phyloP scores from a whole-genome alignment of 2,113 vertebrate genomes.

The Pangasianodon gigas region DNA sequence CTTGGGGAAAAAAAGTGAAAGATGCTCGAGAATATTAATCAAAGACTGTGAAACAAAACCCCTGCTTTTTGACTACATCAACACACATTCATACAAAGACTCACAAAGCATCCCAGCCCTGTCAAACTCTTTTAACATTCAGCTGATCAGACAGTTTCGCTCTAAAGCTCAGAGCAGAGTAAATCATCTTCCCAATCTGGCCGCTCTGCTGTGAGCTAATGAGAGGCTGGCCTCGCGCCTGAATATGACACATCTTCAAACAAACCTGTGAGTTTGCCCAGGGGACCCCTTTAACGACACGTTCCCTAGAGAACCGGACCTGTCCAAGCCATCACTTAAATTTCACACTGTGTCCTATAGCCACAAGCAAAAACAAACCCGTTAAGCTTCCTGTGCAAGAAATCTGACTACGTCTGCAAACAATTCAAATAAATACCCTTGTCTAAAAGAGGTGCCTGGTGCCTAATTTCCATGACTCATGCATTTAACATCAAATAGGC shows the following conservation, averaged over 20 bases:
- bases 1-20: not conserved
- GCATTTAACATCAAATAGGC: not conserved
- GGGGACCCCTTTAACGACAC: constrained; percentile 59
- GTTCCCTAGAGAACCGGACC: constrained; percentile 49
- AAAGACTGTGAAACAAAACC: not conserved
- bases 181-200: constrained; percentile 39
- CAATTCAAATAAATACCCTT: not conserved
- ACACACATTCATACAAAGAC: not conserved
- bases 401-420: not conserved
- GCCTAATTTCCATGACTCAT: not conserved
- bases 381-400: not conserved
- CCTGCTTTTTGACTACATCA: not conserved
- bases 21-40: not conserved
- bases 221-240: constrained; percentile 62
- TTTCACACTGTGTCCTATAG: constrained; percentile 20
- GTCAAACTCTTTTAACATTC: constrained; percentile 30
- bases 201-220: constrained; percentile 60
- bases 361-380: not conserved
- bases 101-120: not conserved
- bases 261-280: constrained; percentile 60
- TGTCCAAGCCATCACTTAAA: constrained; percentile 46
- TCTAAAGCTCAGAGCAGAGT: constrained; percentile 13
- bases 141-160: constrained; percentile 16
- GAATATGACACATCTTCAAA: constrained; percentile 64
- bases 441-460: not conserved